Percentiles rank a stretch among this genome's conserved stretches.
Conservation (phyloP, 2,797 vertebrate species). For the Tympanoctomys barrerae region DNA sequence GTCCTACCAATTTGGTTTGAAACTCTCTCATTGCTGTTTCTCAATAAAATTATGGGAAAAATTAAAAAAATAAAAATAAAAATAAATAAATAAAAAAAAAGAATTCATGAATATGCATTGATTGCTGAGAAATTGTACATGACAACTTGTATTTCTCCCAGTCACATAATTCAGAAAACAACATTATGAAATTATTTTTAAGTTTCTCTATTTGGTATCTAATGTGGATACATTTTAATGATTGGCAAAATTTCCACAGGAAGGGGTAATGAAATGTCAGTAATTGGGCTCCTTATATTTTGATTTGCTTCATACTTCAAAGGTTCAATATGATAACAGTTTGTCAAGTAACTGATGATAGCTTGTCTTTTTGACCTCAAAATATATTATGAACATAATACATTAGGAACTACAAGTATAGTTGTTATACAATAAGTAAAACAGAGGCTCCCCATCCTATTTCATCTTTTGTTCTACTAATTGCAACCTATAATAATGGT, state of each 20-base stretch:
- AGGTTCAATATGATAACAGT: neutral
- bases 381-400: neutral
- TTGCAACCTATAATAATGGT: neutral
- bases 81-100: too few species aligned
- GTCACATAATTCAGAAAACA: neutral
- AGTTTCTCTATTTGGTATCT: neutral
- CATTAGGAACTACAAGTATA: neutral
- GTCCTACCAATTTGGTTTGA: too few species aligned
- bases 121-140: neutral
- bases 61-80: too few species aligned
- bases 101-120: neutral
- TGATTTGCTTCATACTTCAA: neutral
- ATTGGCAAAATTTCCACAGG: neutral
- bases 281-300: neutral
- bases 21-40: too few species aligned
- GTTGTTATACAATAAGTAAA: neutral
- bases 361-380: neutral
- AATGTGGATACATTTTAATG: neutral
- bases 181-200: neutral
- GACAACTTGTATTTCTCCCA: neutral
- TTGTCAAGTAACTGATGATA: neutral
- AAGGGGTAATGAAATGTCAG: neutral
- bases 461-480: neutral
- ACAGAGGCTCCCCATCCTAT: neutral
- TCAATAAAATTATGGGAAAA: too few species aligned